Conservation (phyloP, 2,113 vertebrate genomes). For the Aspiorhynchus laticeps region DNA sequence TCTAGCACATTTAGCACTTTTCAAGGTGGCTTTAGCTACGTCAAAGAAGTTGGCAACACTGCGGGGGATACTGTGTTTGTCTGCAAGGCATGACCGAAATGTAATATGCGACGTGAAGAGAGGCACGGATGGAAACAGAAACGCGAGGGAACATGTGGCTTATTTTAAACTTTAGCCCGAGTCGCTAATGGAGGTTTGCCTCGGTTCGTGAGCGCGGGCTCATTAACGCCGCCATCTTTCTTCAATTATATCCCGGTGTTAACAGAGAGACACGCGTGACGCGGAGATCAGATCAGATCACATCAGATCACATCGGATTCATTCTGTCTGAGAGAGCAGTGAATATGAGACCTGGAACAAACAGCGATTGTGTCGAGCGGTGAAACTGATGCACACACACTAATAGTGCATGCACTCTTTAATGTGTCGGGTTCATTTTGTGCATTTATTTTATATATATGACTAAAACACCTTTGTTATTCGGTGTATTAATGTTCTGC, state of each 20-base stretch:
- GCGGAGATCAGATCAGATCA: not conserved
- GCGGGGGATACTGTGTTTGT: slow-evolving; percentile 69
- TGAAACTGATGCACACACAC: not conserved
- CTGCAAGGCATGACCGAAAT: slow-evolving; percentile 75
- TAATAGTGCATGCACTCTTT: not conserved
- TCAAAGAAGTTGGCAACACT: no score
- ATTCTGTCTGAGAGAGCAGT: not conserved
- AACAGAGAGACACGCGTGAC: slow-evolving; percentile 34
- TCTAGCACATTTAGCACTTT: no score
- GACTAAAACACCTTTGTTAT: no score
- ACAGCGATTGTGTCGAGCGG: not conserved
- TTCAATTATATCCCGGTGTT: slow-evolving; percentile 42
- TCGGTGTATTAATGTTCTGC: no score
- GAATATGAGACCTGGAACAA: not conserved
- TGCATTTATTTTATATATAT: not conserved
- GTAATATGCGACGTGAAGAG: slow-evolving; percentile 63
- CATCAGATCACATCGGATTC: not conserved
- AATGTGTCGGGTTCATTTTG: not conserved
- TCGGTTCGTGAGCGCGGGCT: slow-evolving; percentile 19
- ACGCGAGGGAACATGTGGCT: not conserved
- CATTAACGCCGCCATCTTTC: slow-evolving; percentile 9
- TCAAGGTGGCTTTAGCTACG: no score
- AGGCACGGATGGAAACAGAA: slow-evolving; percentile 31
- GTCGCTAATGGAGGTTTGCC: slow-evolving; percentile 38
- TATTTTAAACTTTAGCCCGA: slow-evolving; percentile 13